Evolutionary conservation across 2,888 invertebrate genomes (phyloP).

Genomic region (Eupithecia vulgata): DNA sequence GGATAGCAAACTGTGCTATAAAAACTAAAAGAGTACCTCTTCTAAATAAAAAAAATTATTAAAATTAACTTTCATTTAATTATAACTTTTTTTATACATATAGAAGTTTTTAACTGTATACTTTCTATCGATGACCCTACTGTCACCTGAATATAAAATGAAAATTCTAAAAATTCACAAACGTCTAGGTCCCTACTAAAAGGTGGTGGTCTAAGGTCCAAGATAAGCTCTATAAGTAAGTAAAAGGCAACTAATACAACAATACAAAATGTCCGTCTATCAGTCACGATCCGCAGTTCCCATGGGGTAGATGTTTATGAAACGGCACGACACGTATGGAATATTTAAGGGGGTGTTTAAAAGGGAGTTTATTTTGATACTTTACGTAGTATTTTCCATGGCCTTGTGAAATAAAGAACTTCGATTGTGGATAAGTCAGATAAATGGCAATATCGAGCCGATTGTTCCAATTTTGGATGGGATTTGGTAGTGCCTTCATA

Average conservation of each 20-base stretch:
- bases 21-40: background rate
- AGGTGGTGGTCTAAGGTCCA: background rate
- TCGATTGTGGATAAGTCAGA: background rate
- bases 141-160: background rate
- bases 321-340: constrained; percentile 49
- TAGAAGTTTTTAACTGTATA: too few species aligned
- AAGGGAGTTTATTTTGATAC: background rate
- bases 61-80: too few species aligned
- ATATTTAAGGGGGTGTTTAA: constrained; percentile 42
- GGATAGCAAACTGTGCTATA: background rate
- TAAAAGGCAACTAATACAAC: constrained; percentile 22
- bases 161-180: background rate
- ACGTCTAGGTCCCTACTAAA: background rate
- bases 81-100: too few species aligned
- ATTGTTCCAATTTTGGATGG: background rate
- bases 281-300: constrained; percentile 45
- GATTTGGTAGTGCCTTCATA: background rate
- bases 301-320: constrained; percentile 49
- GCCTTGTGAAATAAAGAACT: background rate
- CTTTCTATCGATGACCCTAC: background rate
- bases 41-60: too few species aligned
- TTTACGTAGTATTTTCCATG: background rate
- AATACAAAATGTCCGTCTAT: constrained; percentile 32
- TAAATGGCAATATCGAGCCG: background rate
- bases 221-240: background rate